Conservation (phyloP, 2,888 invertebrate species). For the Amphipyra berbera region DNA sequence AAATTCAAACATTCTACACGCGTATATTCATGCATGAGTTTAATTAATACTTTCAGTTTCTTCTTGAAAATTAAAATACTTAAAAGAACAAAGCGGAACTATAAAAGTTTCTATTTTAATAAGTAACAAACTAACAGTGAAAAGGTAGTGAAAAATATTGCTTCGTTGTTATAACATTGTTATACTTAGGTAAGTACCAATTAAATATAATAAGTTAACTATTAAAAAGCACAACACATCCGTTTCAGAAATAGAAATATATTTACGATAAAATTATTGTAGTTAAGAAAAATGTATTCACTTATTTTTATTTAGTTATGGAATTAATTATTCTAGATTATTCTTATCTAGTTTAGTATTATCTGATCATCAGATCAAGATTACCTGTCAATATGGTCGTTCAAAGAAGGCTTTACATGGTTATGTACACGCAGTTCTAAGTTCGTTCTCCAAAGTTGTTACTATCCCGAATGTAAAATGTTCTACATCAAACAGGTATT, state of each 20-base stretch:
- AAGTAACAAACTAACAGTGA: constrained; percentile 14
- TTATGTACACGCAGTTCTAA: background rate
- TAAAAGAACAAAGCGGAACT: constrained; percentile 66
- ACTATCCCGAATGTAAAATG: constrained; percentile 19
- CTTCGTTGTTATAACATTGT: constrained; percentile 17
- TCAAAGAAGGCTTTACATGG: background rate
- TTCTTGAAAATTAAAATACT: constrained; percentile 63
- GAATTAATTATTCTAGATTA: too few relatives aligned
- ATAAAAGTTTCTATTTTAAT: constrained; percentile 43
- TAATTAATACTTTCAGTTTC: constrained; percentile 82
- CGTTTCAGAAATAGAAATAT: background rate
- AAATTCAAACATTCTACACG: constrained; percentile 69
- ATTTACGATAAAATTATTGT: background rate
- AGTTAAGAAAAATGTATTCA: too few relatives aligned
- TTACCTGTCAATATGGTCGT: background rate
- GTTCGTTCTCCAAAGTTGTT: background rate
- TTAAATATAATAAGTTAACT: constrained; percentile 36
- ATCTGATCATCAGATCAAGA: constrained; percentile 2
- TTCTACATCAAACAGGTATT: constrained; percentile 33
- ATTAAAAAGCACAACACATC: constrained; percentile 14
- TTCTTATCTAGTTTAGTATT: too few relatives aligned
- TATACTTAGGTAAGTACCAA: constrained; percentile 31
- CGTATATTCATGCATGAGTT: constrained; percentile 62
- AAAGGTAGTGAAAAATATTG: constrained; percentile 38
- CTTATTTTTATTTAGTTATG: too few relatives aligned